Evolutionary conservation across 2,113 vertebrate genomes (phyloP), one percentile per base, ranked within the genome.

Genomic region (Festucalex cinctus): DNA sequence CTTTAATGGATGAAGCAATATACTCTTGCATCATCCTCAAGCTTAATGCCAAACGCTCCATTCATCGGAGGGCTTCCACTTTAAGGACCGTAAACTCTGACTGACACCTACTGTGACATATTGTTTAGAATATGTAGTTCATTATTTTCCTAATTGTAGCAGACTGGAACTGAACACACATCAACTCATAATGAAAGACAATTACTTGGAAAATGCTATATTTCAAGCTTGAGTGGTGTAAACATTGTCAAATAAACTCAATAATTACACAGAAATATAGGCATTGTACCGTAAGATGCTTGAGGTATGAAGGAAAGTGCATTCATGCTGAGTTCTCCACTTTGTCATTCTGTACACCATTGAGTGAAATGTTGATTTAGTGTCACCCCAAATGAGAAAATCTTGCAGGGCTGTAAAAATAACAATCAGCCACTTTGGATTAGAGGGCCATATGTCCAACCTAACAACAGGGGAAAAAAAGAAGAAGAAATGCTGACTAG

Each of bases 1-100:
- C 78, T 91, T 89, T 91, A 90, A 91, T 92, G 89, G 91, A 91
- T 84, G 87, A 84, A 81, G 88, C 84, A 88, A 85, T 90, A 86
- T 88, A 90, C 84, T 90, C 88, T 89, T 88, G 85, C 87, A 88
- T 89, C 89, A 87, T 85, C 85, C 85, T 79, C n/a, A 58, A 76
- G 80, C 88, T 86, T 87, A 88, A 89, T 86, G 80, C 82, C 51
- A 10, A 14, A 70, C 65, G 74, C 81, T 81, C 66, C 86, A 75
- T 74, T 78, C 77, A 68, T 74, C 75, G 74, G 68, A 73, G 70
- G 46, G 58, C 67, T 60, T 79, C 71, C 77, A 78, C 85, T 77
- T 86, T 71, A 70, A 80, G 69, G 78, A 74, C 69, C 57, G 59
- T 82, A 86, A 88, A 85, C 75, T 32, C 49, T 73, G 80, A 86